These are phyloP conservation scores for Melanotaenia pygmaea DNA, from an alignment of 2,797 vertebrate species.

Conservation along the genomic window DNA sequence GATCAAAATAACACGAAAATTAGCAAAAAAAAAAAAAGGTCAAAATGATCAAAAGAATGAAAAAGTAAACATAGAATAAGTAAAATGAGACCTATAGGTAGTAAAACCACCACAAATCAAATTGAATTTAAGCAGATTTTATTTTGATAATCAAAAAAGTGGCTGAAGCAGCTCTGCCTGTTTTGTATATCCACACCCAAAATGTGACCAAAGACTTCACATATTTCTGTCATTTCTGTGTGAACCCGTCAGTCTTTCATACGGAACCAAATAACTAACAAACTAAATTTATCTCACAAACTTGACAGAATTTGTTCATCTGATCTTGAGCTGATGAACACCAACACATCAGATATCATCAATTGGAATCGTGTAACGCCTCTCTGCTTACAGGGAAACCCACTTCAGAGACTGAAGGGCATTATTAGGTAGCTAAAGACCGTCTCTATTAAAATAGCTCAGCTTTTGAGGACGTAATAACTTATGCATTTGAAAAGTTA, in stretches of 20 bases:
- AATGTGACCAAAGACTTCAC: not conserved
- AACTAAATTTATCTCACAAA: not conserved
- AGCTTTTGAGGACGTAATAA: slow-evolving; percentile 50
- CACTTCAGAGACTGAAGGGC: slow-evolving; percentile 31
- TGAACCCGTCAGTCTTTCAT: not conserved
- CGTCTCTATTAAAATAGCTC: slow-evolving; percentile 49
- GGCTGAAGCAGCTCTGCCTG: no score
- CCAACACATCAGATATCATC: slow-evolving; percentile 13
- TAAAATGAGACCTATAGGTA: no score
- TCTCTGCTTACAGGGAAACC: slow-evolving; percentile 20
- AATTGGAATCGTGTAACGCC: slow-evolving; percentile 23
- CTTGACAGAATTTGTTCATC: not conserved
- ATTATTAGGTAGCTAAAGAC: slow-evolving; percentile 38
- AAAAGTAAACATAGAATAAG: not conserved
- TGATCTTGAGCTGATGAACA: not conserved
- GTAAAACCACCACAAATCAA: not conserved
- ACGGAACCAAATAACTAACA: not conserved
- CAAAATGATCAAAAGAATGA: not conserved
- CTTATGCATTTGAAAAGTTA: slow-evolving; percentile 45
- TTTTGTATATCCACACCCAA: not conserved
- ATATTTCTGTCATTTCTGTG: not conserved
- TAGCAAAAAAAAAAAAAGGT: not conserved
- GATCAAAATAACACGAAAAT: not conserved
- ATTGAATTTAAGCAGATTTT: no score
- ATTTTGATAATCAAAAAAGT: no score